Evolutionary conservation across 2,797 vertebrate genomes (phyloP), one percentile per base, ranked within the genome.

Genomic region (Neoniphon sammara): DNA sequence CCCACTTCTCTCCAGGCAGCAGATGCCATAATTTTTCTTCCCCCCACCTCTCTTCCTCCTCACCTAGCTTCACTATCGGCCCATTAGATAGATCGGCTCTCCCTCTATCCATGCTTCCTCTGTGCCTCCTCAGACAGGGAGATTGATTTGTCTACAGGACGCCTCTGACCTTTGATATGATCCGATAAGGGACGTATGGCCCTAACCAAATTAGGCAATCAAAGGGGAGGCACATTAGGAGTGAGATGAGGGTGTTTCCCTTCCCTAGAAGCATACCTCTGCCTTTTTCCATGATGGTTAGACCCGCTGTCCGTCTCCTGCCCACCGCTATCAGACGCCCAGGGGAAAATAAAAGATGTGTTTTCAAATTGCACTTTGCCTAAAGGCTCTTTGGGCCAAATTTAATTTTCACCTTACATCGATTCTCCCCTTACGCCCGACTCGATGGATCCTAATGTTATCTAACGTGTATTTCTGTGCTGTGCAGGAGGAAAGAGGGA

Each of bases 381-480:
- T 96, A 95, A 96, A 96, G 96, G 96, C 95, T 96, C 94, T 97
- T 94, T 94, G 95, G 93, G 93, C 79, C 81, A 96, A 97, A 97
- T 98, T 97, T 94, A 96, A 98, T 98, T 97, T 97, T 96, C 95
- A 95, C 95, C 95, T 93, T 88, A 82, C 94, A 98, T 96, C 92
- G 96, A 98, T 97, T 96, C 96, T 95, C 93, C 92, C 76, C 75
- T 80, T 80, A 81, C 76, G 82, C 74, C 93, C 90, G 93, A 93
- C 88, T 94, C 94, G 91, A 92, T 95, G 94, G 91, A 93, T 92
- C 92, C 93, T 96, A 96, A 95, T 95, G 94, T 92, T 94, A 95
- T 94, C 93, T 92, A 78, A 82, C 92, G 94, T 92, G 91, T 95
- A 93, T 95, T 94, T 94, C 92, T 89, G 92, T 78, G 75, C 82